Conservation (phyloP, 2,888 invertebrate species). For the Drosophila mimetica region DNA sequence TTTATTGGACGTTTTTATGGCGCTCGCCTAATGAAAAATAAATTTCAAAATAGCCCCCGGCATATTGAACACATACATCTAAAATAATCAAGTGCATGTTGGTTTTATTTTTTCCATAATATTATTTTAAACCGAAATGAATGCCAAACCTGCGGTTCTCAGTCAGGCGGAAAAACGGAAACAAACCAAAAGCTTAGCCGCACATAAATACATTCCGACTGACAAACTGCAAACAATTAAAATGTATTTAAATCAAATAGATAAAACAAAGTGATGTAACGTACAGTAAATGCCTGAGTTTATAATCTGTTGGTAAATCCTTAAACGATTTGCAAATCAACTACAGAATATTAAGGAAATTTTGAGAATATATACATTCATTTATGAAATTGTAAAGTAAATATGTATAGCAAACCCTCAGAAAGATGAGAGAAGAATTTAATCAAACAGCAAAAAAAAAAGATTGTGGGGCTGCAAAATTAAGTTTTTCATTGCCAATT, state of each 20-base stretch:
- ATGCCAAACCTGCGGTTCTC: background rate
- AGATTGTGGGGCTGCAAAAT: slow-evolving; percentile 22
- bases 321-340: background rate
- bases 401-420: background rate
- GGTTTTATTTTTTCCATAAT: background rate
- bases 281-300: background rate
- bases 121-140: slow-evolving; percentile 1
- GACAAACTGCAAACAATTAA: slow-evolving; percentile 10
- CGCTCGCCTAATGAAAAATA: background rate
- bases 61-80: background rate
- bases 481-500: slow-evolving; percentile 43
- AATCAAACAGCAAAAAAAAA: slow-evolving; percentile 10
- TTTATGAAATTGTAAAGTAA: background rate
- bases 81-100: background rate
- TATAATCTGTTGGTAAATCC: slow-evolving; percentile 1
- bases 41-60: background rate
- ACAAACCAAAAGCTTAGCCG: slow-evolving; percentile 13
- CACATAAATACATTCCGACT: slow-evolving; percentile 7
- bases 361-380: background rate
- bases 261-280: slow-evolving; percentile 5
- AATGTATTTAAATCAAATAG: slow-evolving; percentile 18
- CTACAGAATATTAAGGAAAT: background rate
- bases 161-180: slow-evolving; percentile 7
- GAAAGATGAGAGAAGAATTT: background rate
- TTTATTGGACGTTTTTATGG: background rate